A percentile compares a stretch with the other conserved stretches of the same genome.
Conservation (phyloP, 2,113 vertebrate genomes). For the Suricata suricatta region DNA sequence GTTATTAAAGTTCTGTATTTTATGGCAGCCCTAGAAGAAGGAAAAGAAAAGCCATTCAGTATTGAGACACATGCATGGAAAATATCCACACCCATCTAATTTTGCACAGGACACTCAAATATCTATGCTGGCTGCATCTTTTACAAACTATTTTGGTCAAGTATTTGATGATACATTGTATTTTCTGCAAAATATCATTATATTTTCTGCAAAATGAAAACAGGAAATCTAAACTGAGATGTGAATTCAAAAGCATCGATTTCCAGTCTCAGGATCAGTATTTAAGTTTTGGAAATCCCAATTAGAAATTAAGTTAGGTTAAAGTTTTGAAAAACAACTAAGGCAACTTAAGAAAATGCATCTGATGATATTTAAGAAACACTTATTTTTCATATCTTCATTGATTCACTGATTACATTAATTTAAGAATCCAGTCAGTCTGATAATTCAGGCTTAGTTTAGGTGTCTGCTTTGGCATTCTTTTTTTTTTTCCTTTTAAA, state of each 20-base stretch:
- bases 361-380: not conserved
- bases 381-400: not conserved
- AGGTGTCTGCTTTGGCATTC: not conserved
- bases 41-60: conserved; percentile 48
- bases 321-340: not conserved
- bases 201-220: not conserved
- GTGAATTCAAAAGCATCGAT: not conserved
- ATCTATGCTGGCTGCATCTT: not conserved
- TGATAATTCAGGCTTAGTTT: not conserved
- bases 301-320: not conserved
- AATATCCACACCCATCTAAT: not conserved
- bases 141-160: not conserved
- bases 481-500: not conserved
- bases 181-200: not conserved
- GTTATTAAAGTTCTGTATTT: conserved; percentile 66
- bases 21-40: conserved; percentile 80
- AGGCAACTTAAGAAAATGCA: not conserved
- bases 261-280: not conserved
- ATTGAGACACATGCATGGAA: not conserved
- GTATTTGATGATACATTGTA: not conserved
- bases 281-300: not conserved
- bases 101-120: conserved; percentile 13
- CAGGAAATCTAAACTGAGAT: not conserved
- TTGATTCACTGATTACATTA: not conserved
- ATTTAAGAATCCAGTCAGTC: not conserved